phyloP scores from a whole-genome alignment of 2,888 invertebrate genomes.

The Conistra vaccinii region DNA sequence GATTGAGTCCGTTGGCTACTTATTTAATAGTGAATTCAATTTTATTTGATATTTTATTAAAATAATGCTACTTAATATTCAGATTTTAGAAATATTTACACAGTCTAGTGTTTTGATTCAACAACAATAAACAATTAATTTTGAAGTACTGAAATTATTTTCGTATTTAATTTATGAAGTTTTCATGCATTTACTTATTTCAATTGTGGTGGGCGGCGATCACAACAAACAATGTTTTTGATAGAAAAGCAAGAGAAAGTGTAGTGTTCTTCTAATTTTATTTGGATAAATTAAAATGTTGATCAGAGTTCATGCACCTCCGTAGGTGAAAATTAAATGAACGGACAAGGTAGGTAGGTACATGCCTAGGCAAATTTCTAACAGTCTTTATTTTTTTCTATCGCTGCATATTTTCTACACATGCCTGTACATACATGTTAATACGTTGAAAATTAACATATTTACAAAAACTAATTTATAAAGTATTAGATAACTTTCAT shows the following conservation, averaged over 20 bases:
- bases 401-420: not conserved
- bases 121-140: conserved; percentile 1
- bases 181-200: not conserved
- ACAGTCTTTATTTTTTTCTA: not conserved
- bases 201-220: not conserved
- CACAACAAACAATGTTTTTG: not conserved
- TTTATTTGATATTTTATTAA: not conserved
- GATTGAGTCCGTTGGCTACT: not conserved
- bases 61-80: conserved; percentile 7
- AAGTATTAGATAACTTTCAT: too few species aligned
- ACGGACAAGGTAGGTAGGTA: not conserved
- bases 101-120: conserved; percentile 1
- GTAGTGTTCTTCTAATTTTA: not conserved
- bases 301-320: not conserved
- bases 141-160: conserved; percentile 9
- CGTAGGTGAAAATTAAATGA: not conserved
- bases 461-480: too few species aligned
- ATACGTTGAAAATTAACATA: too few species aligned
- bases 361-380: too few species aligned
- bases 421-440: not conserved
- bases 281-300: not conserved
- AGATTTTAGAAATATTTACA: not conserved
- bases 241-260: not conserved
- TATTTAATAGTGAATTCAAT: not conserved
- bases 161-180: conserved; percentile 3